Evolutionary conservation across 2,888 invertebrate species (phyloP), one percentile per base, ranked within the genome.

Genomic region (Chaetogeoica ovagalla): DNA sequence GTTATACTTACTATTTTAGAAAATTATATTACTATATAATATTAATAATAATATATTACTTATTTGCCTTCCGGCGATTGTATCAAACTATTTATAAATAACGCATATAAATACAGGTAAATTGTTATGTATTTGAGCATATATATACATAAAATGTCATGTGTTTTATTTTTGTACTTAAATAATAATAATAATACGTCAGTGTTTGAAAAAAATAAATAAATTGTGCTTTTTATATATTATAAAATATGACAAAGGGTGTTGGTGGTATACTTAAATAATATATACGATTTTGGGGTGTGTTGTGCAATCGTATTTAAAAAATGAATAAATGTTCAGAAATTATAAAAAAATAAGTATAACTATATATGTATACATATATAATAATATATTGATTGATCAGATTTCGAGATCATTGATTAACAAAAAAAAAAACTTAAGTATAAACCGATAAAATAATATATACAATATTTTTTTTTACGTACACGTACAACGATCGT

Each of bases 331-430:
- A 39, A n/a, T 2, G 30, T 37, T 48, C 21, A n/a, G 37, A 43
- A 43, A 66, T 69, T 52, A 52, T 19, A 30, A 23, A 63, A 9
- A 37, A 39, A 39, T 60, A 39, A 19, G 9, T 11, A 63, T 63
- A 63, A 19, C 37, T 63, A 39, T 55, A n/a, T n/a, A 63, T 63
- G 13, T 1, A 37, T 63, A 37, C 52, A 52, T 68, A 11, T 30
- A 9, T 23, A 60, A 21, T 59, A 8, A 21, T 21, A 30, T 63
- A 21, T 37, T 74, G 52, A 63, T 75, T 75, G 75, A 75, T 75
- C 75, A 43, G 66, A n/a, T 75, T 66, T 66, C n/a, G 75, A 75
- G 75, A 75, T 75, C 75, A 66, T 43, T n/a, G 48, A 43, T 57
- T 43, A 75, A 59, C 57, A 57, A 21, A 68, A 75, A 66, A 65